Conservation (phyloP, 2,113 vertebrate species). For the Muscicapa adusta region DNA sequence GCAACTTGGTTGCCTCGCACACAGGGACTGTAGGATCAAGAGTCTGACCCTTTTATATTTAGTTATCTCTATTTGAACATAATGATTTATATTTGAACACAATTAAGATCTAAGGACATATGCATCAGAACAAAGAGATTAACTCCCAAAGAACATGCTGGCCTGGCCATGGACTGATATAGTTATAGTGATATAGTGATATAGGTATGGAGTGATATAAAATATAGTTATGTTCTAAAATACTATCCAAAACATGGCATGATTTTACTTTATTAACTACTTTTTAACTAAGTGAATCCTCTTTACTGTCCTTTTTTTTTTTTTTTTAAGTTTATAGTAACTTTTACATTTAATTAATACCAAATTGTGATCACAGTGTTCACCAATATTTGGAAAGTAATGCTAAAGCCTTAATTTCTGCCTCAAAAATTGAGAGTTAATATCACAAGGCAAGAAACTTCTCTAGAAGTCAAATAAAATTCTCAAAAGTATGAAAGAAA, state of each 20-base stretch:
- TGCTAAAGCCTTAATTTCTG: background rate
- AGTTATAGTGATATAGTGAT: too few relatives aligned
- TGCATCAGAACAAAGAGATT: background rate
- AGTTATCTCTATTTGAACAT: background rate
- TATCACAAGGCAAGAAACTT: background rate
- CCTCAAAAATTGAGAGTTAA: background rate
- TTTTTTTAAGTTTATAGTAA: background rate
- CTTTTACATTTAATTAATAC: background rate
- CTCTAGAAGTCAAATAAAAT: accelerated
- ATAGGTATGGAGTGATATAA: background rate
- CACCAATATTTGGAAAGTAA: background rate
- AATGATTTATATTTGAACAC: background rate
- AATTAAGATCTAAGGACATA: background rate
- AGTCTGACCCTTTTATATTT: background rate
- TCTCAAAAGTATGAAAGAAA: background rate
- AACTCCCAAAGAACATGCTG: background rate
- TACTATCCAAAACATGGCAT: background rate
- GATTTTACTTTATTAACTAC: background rate
- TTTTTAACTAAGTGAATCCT: background rate
- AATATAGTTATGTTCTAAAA: background rate
- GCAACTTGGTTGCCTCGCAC: background rate
- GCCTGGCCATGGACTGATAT: background rate
- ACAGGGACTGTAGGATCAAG: background rate
- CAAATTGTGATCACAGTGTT: background rate
- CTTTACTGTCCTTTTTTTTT: background rate